Evolutionary conservation across 2,113 vertebrate genomes (phyloP).

Genomic region (Mus musculus): GRCm39 chr3:23760501-23761000

Average conservation of each 20-base stretch:
- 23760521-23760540: not conserved
- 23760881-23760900: conserved; percentile 35
- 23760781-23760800: not conserved
- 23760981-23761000: conserved; percentile 51
- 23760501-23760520: not conserved
- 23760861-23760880: not conserved
- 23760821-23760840: not conserved
- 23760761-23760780: not conserved
- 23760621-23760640: not conserved
- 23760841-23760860: not conserved
- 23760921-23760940: not conserved
- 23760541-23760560: not conserved
- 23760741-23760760: not conserved
- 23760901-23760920: conserved; percentile 26
- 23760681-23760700: not conserved
- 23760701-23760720: not conserved
- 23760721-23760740: not conserved
- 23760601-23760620: rapidly evolving
- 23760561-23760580: rapidly evolving
- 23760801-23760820: not conserved
- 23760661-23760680: not conserved
- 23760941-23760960: conserved; percentile 24
- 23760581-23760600: too few species aligned
- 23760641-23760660: not conserved
- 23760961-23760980: conserved; percentile 29